Base-by-base conservation (phyloP, 2,113 vertebrate species). In the Formicarius rufipectus region DNA sequence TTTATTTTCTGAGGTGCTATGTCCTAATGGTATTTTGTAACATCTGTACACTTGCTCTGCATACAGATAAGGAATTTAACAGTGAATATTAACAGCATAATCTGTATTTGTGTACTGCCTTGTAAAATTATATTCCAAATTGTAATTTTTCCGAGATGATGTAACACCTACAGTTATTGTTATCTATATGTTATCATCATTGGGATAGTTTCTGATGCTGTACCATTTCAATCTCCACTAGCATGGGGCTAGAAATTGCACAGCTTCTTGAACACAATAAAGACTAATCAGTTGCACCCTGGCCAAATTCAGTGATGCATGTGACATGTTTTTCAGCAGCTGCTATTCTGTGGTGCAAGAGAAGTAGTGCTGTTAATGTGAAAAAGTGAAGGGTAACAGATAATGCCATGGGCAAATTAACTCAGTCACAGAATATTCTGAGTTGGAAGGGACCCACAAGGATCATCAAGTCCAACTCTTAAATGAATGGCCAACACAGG, bases 51-150 rank as follows among this genome's bases (percentile, higher is more conserved):
- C 44, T 19, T 40, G 44, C 33, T 55, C 53, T 81, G 45, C 24
- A 12, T 21, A 31, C 1, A 0, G 1, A 2, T 9, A 12, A 16
- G 24, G 35, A 67, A 59, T 45, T 49, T n/a, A n/a, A n/a, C n/a
- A n/a, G n/a, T n/a, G n/a, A n/a, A n/a, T n/a, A n/a, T n/a, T n/a
- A n/a, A n/a, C n/a, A n/a, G n/a, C n/a, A n/a, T n/a, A n/a, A n/a
- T n/a, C n/a, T n/a, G n/a, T n/a, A n/a, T n/a, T n/a, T n/a, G n/a
- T n/a, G n/a, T n/a, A n/a, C n/a, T n/a, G n/a, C n/a, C n/a, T n/a
- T n/a, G n/a, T n/a, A 63, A 71, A 75, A 15, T 27, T 80, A 53
- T 33, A 64, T 40, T 47, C 33, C 28, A 68, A 80, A 37, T 0
- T 59, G 42, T 31, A 49, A 64, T 39, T 71, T 82, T 78, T 24